Evolutionary conservation across 2,888 invertebrate species (phyloP).

Genomic region (Minunthozetes semirufus): DNA sequence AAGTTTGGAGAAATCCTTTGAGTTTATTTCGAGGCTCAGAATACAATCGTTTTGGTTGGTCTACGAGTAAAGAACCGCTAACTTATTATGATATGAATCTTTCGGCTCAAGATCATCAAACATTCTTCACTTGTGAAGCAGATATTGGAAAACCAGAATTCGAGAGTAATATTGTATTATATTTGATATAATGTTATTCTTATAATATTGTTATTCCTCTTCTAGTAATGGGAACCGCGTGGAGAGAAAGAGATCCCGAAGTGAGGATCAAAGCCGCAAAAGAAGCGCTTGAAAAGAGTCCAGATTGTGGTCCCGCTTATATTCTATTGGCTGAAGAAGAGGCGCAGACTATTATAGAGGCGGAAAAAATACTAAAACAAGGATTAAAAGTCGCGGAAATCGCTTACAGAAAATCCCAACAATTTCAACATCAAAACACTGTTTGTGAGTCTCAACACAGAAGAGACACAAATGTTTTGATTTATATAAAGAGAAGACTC

Average conservation of each 20-base stretch:
- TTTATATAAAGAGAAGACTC: slow-evolving; percentile 83
- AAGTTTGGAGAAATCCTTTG: slow-evolving; percentile 94
- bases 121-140: slow-evolving; percentile 85
- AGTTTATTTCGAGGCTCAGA: slow-evolving; percentile 92
- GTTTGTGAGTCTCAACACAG: slow-evolving; percentile 67
- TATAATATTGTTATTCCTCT: background rate
- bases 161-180: slow-evolving; percentile 64
- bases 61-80: slow-evolving; percentile 75
- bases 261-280: slow-evolving; percentile 85
- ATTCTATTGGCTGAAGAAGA: slow-evolving; percentile 95
- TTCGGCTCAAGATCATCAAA: slow-evolving; percentile 97
- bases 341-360: slow-evolving; percentile 81
- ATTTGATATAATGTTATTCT: slow-evolving; percentile 25
- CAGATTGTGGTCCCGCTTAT: slow-evolving; percentile 89
- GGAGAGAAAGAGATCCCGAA: slow-evolving; percentile 87
- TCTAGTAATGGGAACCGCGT: slow-evolving; percentile 85
- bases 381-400: slow-evolving; percentile 76
- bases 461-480: slow-evolving; percentile 82
- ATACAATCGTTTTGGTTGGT: slow-evolving; percentile 87
- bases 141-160: slow-evolving; percentile 80
- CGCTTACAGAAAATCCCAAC: slow-evolving; percentile 71
- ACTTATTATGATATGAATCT: slow-evolving; percentile 99
- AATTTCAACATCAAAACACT: slow-evolving; percentile 66
- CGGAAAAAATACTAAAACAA: slow-evolving; percentile 71
- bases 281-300: slow-evolving; percentile 73